phyloP scores from a whole-genome alignment of 23 tunicate genomes.

The Trididemnum clinides region DNA sequence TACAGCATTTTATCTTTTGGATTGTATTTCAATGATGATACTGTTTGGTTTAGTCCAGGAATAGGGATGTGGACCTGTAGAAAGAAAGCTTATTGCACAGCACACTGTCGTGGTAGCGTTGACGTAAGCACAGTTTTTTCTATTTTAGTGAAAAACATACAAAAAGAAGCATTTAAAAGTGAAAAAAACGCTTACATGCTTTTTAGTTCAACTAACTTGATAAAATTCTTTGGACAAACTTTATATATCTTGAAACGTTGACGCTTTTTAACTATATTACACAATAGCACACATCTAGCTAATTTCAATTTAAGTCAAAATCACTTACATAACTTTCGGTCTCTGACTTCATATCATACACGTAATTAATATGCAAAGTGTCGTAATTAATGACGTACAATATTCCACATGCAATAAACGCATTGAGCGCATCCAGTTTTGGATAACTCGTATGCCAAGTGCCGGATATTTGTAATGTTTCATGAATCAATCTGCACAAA shows the following conservation, averaged over 20 bases:
- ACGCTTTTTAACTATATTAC: no score
- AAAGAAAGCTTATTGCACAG: background rate
- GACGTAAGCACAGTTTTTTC: background rate
- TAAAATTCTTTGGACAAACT: no score
- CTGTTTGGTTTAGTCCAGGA: slow-evolving; percentile 56
- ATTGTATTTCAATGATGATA: slow-evolving; percentile 84
- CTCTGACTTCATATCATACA: slow-evolving; percentile 87
- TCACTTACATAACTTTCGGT: slow-evolving; percentile 52
- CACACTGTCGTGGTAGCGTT: background rate
- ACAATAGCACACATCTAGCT: no score
- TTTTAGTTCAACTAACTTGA: no score
- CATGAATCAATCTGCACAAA: slow-evolving; percentile 54
- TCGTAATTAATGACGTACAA: slow-evolving; percentile 83
- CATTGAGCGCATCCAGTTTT: slow-evolving; percentile 84
- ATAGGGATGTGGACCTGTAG: slow-evolving; percentile 66
- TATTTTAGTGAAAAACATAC: no score
- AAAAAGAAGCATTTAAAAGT: no score
- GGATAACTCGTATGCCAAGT: slow-evolving; percentile 85
- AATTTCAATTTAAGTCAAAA: background rate
- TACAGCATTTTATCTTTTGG: slow-evolving; percentile 72
- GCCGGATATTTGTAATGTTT: slow-evolving; percentile 53
- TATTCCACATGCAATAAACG: slow-evolving; percentile 95
- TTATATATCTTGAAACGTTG: no score
- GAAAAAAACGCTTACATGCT: no score
- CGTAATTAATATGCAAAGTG: slow-evolving; percentile 73